A percentile compares a stretch with the other conserved stretches of the same genome.
These are phyloP conservation scores for Phylloscopus collybita DNA, from an alignment of 2,797 vertebrate species.

Conservation along the genomic window DNA sequence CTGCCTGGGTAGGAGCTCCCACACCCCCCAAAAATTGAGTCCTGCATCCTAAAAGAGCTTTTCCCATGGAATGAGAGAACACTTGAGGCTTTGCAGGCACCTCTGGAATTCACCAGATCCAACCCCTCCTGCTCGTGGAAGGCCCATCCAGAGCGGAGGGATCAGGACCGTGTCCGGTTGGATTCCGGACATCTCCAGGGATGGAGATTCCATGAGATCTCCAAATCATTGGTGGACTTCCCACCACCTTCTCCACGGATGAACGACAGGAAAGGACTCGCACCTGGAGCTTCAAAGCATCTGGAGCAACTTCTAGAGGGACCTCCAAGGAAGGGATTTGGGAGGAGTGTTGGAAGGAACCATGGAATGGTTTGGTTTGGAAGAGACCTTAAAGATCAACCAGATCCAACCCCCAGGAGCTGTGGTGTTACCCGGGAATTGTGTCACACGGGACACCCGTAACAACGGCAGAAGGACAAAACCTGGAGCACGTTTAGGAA, in stretches of 20 bases:
- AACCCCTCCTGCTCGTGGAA: background rate
- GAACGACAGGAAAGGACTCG: background rate
- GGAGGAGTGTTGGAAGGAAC: background rate
- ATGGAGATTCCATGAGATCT: background rate
- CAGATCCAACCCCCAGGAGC: background rate
- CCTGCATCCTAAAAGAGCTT: background rate
- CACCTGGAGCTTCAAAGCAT: background rate
- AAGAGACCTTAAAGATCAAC: background rate
- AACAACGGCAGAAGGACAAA: rapidly evolving
- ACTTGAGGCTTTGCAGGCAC: background rate
- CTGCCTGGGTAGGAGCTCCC: background rate
- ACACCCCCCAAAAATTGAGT: background rate
- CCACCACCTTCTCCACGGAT: background rate
- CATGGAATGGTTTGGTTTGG: background rate
- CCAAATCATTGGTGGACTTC: rapidly evolving
- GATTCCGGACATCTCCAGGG: background rate
- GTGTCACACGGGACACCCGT: rapidly evolving
- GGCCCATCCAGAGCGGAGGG: background rate
- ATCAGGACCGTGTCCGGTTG: background rate
- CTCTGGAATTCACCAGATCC: background rate
- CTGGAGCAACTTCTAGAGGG: background rate
- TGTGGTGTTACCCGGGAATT: background rate
- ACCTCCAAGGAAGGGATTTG: background rate
- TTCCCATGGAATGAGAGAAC: background rate
- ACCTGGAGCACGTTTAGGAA: background rate